Conservation (phyloP, 1,140 invertebrate genomes). For the Portunus trituberculatus region DNA sequence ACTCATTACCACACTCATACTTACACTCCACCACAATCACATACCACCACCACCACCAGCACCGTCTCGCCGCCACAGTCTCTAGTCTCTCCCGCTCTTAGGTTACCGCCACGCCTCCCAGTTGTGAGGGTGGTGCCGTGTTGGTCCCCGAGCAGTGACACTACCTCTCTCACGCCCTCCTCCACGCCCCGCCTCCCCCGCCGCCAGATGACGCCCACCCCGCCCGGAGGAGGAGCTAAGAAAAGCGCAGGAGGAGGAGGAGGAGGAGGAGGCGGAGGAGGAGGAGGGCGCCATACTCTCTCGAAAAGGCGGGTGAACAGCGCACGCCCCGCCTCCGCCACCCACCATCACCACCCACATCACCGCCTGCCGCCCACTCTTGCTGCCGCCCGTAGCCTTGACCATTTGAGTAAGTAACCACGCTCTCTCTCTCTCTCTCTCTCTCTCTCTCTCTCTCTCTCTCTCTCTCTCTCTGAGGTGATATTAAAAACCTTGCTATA, state of each 20-base stretch:
- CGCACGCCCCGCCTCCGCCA: constrained; percentile 52
- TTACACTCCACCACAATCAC: too few relatives aligned
- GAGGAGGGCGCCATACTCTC: background rate
- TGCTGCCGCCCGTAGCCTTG: constrained; percentile 42
- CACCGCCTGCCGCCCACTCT: constrained; percentile 27
- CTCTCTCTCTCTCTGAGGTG: background rate
- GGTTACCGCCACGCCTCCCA: constrained; percentile 45
- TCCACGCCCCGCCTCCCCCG: constrained; percentile 67
- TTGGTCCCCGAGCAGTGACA: constrained; percentile 65
- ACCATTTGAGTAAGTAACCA: constrained; percentile 38
- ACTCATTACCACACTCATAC: too few relatives aligned
- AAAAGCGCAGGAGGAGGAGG: constrained; percentile 4
- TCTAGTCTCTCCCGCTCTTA: background rate
- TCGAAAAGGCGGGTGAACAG: constrained; percentile 45
- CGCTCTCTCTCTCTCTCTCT: background rate
- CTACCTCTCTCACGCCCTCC: constrained; percentile 52
- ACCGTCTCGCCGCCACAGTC: background rate
- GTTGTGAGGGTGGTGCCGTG: constrained; percentile 45
- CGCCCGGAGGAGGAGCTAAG: background rate
- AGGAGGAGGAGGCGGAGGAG: background rate
- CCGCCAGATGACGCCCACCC: constrained; percentile 42
- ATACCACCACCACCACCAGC: background rate
- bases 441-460: background rate
- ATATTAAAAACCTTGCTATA: too few relatives aligned
- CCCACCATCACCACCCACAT: background rate